Base-by-base conservation (phyloP, 2,888 invertebrate genomes). In the Malachius bipustulatus region DNA sequence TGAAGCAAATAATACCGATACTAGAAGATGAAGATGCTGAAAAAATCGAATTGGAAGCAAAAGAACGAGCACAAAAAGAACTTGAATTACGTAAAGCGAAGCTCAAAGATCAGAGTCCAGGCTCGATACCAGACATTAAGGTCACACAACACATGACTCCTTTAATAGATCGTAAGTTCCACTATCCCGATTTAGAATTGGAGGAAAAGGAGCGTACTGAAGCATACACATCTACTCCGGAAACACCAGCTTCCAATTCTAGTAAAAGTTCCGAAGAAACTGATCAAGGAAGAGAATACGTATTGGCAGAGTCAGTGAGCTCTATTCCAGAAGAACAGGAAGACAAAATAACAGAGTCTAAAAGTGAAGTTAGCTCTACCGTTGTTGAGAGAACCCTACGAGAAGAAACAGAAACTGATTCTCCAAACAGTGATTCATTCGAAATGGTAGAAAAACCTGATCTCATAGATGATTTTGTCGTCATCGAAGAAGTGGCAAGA, bases 401-500 rank as follows among this genome's bases (percentile, higher is more conserved):
- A 47, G 70, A 69, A 49, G 59, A 55, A 32, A 51, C 53, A 12
- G 58, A 58, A 32, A 57, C 62, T 2, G 79, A 82, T 47, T 85
- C 85, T 0, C 84, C 84, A 0, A 77, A 73, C 6, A 82, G 80
- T 50, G 87, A 87, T 56, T 87, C 87, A 14, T 88, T 88, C 58
- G 88, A 88, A 68, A 73, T 88, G 69, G 67, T 88, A 1, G 87
- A 88, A 48, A 85, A 84, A 54, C 85, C 87, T 1, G 83, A 83
- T 52, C 75, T 87, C 46, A 81, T 83, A 46, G 88, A 88, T 52
- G 87, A 88, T 49, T 87, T 87, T 54, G 83, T 88, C 1, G 83
- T 87, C 0, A 81, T 87, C 42, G 87, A 87, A 63, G 88, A 88
- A 60, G 85, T 88, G 2, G 87, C 82, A 1, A 82, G 78, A 55